Evolutionary conservation across 2,113 vertebrate genomes (phyloP).

Genomic region (Ochotona princeps): DNA sequence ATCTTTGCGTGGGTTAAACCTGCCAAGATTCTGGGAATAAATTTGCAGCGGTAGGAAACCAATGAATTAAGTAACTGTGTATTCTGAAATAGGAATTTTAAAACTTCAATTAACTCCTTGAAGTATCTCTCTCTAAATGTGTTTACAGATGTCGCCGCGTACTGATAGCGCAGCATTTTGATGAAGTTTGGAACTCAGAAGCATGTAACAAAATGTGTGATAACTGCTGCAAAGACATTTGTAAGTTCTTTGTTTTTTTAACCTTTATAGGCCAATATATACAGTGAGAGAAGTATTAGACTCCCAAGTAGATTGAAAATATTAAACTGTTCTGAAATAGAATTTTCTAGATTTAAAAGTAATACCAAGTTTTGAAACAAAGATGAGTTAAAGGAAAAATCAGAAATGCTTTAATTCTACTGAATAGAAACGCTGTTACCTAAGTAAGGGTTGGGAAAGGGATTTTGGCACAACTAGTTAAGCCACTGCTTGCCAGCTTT

Average conservation of each 20-base stretch:
- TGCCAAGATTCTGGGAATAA: neutral
- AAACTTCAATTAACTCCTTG: neutral
- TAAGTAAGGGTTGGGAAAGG: neutral
- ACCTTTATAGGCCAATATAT: neutral
- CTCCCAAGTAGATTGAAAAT: neutral
- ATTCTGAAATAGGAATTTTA: neutral
- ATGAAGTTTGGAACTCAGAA: slow-evolving; percentile 95
- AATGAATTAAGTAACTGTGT: neutral
- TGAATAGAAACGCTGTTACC: slow-evolving; percentile 30
- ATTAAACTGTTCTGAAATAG: neutral
- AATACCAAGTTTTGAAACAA: neutral
- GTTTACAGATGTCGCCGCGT: slow-evolving; percentile 93
- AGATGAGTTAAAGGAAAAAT: slow-evolving; percentile 12
- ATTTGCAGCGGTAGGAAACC: neutral
- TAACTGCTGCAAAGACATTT: slow-evolving; percentile 88
- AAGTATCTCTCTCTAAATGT: neutral
- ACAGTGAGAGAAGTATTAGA: neutral
- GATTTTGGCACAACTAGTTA: too few species aligned
- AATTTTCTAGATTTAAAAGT: slow-evolving; percentile 11
- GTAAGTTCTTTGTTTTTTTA: slow-evolving; percentile 83
- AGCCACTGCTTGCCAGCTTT: too few species aligned
- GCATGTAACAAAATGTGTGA: slow-evolving; percentile 96
- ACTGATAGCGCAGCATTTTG: slow-evolving; percentile 95
- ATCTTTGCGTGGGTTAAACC: neutral
- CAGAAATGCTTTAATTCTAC: neutral